Evolutionary conservation across 2,113 vertebrate genomes (phyloP).

Genomic region (Myiozetetes cayanensis): DNA sequence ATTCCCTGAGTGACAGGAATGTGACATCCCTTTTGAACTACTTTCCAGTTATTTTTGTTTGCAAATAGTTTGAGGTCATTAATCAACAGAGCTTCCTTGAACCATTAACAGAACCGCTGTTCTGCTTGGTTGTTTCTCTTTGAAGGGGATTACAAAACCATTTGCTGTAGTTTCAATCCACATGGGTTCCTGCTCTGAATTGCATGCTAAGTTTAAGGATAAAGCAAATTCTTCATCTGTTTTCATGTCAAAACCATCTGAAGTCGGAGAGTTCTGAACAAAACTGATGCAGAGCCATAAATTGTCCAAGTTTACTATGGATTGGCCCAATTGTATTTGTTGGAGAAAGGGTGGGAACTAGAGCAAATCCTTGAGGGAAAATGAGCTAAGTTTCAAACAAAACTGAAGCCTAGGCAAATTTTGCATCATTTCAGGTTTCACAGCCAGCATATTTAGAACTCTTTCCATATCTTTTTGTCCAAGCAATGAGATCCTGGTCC

Average conservation of each 20-base stretch:
- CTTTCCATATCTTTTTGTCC: neutral
- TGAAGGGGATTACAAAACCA: slow-evolving; percentile 52
- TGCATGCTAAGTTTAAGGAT: slow-evolving; percentile 13
- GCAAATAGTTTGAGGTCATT: slow-evolving; percentile 39
- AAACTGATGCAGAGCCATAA: neutral
- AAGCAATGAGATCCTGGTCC: neutral
- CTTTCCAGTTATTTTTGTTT: slow-evolving; percentile 55
- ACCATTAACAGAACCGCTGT: neutral
- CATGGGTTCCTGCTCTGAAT: slow-evolving; percentile 16
- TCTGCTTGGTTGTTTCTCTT: slow-evolving; percentile 42
- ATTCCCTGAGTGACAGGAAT: neutral
- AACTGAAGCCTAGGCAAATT: neutral
- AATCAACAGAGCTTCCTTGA: slow-evolving; percentile 41
- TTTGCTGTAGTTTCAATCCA: slow-evolving; percentile 46
- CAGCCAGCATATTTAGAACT: neutral
- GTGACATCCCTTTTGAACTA: slow-evolving; percentile 24
- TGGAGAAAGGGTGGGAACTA: neutral
- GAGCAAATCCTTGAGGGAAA: neutral
- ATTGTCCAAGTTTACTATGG: neutral
- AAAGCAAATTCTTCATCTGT: slow-evolving; percentile 44
- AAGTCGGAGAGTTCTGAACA: slow-evolving; percentile 7
- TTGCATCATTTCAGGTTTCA: neutral
- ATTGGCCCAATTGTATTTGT: neutral
- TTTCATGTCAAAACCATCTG: slow-evolving; percentile 55
- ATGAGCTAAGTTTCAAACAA: neutral